Conservation (phyloP, 2,113 vertebrate species). For the Malurus cyaneus region DNA sequence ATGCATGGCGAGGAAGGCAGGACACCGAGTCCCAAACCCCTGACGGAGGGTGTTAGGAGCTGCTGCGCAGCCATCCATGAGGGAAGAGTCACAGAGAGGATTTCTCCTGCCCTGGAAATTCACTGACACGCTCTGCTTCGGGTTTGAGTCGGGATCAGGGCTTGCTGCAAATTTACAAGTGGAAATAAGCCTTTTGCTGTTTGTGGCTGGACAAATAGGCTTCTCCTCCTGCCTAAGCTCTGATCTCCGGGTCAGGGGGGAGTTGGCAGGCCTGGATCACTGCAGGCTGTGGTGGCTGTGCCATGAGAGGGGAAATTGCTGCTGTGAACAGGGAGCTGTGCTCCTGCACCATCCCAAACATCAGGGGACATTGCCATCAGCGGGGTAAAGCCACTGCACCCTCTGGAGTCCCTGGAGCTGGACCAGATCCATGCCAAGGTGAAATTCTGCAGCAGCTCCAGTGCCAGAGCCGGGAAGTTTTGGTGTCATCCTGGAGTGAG, state of each 20-base stretch:
- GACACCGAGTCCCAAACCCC: neutral
- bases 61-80: neutral
- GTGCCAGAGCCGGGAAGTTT: neutral
- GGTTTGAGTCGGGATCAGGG: neutral
- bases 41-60: neutral
- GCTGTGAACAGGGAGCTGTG: neutral
- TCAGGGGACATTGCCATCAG: neutral
- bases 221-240: neutral
- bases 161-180: neutral
- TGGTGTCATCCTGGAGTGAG: neutral
- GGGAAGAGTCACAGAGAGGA: neutral
- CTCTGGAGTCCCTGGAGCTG: neutral
- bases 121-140: neutral
- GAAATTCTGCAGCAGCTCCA: neutral
- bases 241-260: neutral
- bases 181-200: constrained; percentile 11
- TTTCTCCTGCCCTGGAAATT: constrained; percentile 19
- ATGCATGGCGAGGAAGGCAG: neutral
- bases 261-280: neutral
- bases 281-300: neutral
- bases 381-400: neutral
- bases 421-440: neutral
- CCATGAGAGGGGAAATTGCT: neutral
- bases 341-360: neutral
- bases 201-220: neutral